Evolutionary conservation across 2,797 vertebrate genomes (phyloP), one percentile per base, ranked within the genome.

Genomic region (Sebastes dallii): DNA sequence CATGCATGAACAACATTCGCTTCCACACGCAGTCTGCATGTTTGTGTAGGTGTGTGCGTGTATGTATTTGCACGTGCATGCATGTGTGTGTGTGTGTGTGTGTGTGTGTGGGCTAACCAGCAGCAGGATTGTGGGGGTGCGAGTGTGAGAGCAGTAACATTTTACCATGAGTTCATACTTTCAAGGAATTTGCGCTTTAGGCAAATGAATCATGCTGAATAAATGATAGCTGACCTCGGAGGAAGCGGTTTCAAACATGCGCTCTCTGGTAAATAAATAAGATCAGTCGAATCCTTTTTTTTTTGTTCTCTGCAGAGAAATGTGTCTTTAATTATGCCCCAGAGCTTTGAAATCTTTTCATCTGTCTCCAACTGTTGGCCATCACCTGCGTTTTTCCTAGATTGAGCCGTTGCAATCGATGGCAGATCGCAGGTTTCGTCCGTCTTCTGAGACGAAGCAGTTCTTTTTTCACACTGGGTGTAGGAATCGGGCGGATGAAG

Each of bases 1-100:
- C 91, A 88, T 93, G 91, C 90, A 94, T 89, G 90, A 91, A 91
- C 91, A 93, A 71, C 88, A 82, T 73, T 88, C 13, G 36, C 85
- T 89, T 90, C 78, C 88, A 91, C 85, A 82, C 88, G 78, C 81
- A 69, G 75, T 55, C 66, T 82, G 78, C 66, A 77, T 80, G 84
- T 36, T 62, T 80, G 80, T 89, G 84, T 89, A 79, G 78, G 91
- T 86, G 89, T 88, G 72, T 56, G 70, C 64, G 22, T 42, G 66
- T 65, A 6, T 24, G 65, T 8, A 8, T 32, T 4, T 69, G 29
- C 74, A 71, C 54, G 16, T 79, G 84, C 66, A 59, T 70, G 81
- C 75, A 39, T 24, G 36, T 66, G 39, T 30, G 30, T 32, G 25
- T 25, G 32, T 60, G 60, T 56, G 71, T 77, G 81, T 77, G 88